Conservation (phyloP, 2,113 vertebrate genomes). For the Chamaea fasciata region DNA sequence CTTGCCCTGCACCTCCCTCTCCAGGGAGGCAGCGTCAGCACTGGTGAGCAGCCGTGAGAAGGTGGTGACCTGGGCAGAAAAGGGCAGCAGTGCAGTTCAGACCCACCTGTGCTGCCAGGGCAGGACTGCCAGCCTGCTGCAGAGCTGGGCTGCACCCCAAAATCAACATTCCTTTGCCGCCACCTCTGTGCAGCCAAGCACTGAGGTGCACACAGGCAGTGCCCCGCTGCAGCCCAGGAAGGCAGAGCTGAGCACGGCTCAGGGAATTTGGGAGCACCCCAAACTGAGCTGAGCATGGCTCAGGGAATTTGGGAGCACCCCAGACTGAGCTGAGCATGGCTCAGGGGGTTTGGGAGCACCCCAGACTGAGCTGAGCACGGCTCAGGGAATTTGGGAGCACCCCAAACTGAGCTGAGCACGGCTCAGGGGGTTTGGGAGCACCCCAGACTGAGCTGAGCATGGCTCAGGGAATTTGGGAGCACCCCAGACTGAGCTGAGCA, state of each 20-base stretch:
- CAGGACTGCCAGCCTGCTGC: neutral
- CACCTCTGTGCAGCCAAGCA: accelerated
- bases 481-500: too few relatives aligned
- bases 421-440: accelerated
- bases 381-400: accelerated
- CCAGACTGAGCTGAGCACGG: too few relatives aligned
- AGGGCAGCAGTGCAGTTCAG: neutral
- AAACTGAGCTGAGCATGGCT: too few relatives aligned
- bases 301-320: accelerated
- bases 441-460: too few relatives aligned
- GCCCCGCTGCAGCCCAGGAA: accelerated
- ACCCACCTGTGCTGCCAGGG: neutral
- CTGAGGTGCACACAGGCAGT: too few relatives aligned
- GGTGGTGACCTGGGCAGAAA: slow-evolving; percentile 82
- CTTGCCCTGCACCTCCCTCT: slow-evolving; percentile 51
- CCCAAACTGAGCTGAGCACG: too few relatives aligned
- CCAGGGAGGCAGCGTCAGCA: slow-evolving; percentile 69
- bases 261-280: accelerated
- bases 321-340: neutral
- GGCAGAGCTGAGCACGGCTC: too few relatives aligned
- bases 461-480: accelerated
- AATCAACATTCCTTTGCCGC: neutral
- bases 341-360: accelerated
- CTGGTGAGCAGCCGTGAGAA: slow-evolving; percentile 92
- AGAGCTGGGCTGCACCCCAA: neutral